Conservation (phyloP, 2,797 vertebrate genomes). For the Alca torda region DNA sequence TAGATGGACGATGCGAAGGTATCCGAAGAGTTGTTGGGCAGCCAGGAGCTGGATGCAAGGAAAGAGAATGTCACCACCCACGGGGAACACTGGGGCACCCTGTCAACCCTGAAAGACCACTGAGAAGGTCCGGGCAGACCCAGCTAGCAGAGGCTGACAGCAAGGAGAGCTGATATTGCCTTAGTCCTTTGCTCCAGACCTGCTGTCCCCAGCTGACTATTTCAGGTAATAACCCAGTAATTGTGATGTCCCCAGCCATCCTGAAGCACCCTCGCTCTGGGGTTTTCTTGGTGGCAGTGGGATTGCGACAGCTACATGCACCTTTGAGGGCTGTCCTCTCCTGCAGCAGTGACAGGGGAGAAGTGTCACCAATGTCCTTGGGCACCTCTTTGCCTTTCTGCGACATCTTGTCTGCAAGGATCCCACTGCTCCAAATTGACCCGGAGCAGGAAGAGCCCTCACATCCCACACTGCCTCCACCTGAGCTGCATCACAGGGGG, state of each 20-base stretch:
- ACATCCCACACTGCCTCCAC: fast-evolving
- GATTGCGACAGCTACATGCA: too few relatives aligned
- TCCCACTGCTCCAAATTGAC: fast-evolving
- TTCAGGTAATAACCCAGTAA: neutral
- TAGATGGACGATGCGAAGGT: neutral
- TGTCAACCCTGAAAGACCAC: neutral
- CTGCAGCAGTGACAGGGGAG: neutral
- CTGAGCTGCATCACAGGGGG: neutral
- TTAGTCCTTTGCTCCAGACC: neutral
- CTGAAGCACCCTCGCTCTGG: neutral
- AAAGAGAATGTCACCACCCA: neutral
- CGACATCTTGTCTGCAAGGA: neutral
- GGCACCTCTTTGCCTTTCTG: neutral
- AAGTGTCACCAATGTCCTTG: fast-evolving
- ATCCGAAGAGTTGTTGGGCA: neutral
- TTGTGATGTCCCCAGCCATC: neutral
- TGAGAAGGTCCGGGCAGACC: neutral
- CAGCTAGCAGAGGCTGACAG: neutral
- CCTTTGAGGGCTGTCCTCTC: neutral
- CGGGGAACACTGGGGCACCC: neutral
- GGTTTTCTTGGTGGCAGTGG: neutral
- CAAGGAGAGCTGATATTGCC: neutral
- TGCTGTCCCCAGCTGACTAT: neutral
- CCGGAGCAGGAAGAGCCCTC: neutral
- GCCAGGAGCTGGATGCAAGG: neutral